Base-by-base conservation (phyloP, 2,888 invertebrate genomes). In the Rhyacophila evoluta region DNA sequence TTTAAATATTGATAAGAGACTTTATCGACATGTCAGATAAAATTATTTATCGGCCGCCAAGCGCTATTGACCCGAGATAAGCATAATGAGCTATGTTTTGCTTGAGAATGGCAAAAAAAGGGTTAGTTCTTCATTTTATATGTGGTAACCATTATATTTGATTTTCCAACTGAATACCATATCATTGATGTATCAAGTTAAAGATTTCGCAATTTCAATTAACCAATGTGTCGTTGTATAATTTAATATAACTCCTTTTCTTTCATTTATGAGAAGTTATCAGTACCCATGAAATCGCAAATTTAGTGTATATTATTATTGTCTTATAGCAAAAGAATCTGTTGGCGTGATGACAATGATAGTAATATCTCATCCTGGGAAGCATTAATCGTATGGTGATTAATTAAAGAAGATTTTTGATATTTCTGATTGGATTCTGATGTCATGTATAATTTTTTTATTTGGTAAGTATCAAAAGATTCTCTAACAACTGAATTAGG, bases 21-120 rank as follows among this genome's bases (percentile, higher is more conserved):
- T 55, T 55, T 55, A 55, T 55, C 55, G 19, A 55, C 19, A 55
- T 55, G 55, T 19, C 55, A 55, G 19, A 55, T 55, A 55, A 55
- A 19, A 1, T 55, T 25, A 55, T 55, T 55, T 55, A 55, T 25
- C 55, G 25, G 10, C 1, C 19, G 25, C 8, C 19, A 19, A 55
- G 55, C 8, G 55, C 19, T 55, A 19, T 55, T 19, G 19, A 19
- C 19, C 6, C 1, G 10, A 55, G 55, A 55, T 55, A 55, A 55
- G 55, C 55, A 55, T 55, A 25, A 55, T 55, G 55, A 55, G 55
- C 55, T 19, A 55, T 55, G 55, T 55, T 55, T 12, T 55, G 55
- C 19, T 55, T 55, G 55, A 55, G 19, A 55, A 55, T 55, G 55
- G 55, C 55, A 55, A 55, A 55, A 19, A 55, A 55, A 55, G 25